Evolutionary conservation across 2,113 vertebrate genomes (phyloP).

Genomic region (Cavia porcellus): DNA sequence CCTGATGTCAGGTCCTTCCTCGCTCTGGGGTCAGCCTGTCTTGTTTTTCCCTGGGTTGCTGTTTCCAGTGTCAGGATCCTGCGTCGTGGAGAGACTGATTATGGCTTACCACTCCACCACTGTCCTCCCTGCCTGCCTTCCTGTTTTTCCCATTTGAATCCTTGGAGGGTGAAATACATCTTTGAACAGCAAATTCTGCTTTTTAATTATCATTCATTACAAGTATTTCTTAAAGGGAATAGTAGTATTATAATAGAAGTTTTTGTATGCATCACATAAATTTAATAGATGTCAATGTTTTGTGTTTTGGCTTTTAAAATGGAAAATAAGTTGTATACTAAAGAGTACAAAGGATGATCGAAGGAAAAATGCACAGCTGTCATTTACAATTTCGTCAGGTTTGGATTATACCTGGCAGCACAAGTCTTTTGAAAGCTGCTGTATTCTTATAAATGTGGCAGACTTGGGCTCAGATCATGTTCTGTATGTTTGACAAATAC

Average conservation of each 20-base stretch:
- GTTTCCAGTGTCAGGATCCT: background rate
- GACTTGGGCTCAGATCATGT: background rate
- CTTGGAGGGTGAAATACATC: background rate
- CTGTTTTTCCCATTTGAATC: background rate
- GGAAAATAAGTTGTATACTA: conserved; percentile 28
- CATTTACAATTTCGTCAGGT: conserved; percentile 13
- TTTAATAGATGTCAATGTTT: conserved; percentile 34
- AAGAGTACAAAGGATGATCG: background rate
- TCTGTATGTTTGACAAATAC: background rate
- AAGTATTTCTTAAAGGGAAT: conserved; percentile 16
- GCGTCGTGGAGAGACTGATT: background rate
- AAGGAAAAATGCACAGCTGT: background rate
- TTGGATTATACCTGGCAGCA: background rate
- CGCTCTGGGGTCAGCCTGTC: background rate
- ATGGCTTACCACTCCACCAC: background rate
- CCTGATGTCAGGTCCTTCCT: background rate
- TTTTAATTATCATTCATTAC: conserved; percentile 48
- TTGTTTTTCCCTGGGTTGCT: background rate
- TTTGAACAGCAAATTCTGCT: background rate
- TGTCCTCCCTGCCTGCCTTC: background rate
- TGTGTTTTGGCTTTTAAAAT: conserved; percentile 16
- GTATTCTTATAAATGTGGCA: background rate
- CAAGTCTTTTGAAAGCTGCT: background rate
- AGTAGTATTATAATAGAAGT: background rate
- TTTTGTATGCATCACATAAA: background rate